Evolutionary conservation across 2,113 vertebrate genomes (phyloP).

Genomic region (Passer domesticus): DNA sequence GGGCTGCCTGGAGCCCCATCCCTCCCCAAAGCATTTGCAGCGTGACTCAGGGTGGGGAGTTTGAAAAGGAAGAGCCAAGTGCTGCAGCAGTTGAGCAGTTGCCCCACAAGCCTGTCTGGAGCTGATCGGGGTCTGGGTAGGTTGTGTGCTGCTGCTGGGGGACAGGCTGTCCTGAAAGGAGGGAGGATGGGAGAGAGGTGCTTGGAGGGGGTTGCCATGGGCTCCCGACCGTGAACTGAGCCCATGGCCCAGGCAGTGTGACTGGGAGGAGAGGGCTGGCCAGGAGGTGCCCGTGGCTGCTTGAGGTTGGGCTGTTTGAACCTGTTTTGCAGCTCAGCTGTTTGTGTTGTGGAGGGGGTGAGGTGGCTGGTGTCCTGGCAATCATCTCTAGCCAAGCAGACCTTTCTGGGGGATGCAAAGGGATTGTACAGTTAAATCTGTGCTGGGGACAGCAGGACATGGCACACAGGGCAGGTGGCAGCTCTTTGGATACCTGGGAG

Average conservation of each 20-base stretch:
- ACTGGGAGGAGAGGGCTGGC: background rate
- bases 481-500: background rate
- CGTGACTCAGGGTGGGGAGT: background rate
- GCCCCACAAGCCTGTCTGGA: background rate
- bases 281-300: background rate
- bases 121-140: rapidly evolving
- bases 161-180: background rate
- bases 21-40: background rate
- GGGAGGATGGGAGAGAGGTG: background rate
- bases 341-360: background rate
- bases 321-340: background rate
- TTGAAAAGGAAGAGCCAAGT: background rate
- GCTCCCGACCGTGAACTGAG: background rate
- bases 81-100: background rate
- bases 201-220: rapidly evolving
- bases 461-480: background rate
- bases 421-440: background rate
- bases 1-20: background rate
- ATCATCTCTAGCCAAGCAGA: background rate
- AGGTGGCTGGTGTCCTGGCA: background rate
- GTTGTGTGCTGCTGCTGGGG: background rate
- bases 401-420: background rate
- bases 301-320: background rate
- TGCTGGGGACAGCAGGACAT: background rate
- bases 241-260: rapidly evolving